A percentile compares a stretch with the other conserved stretches of the same genome.
Conservation (phyloP, 2,888 invertebrate genomes). For the Minunthozetes semirufus region DNA sequence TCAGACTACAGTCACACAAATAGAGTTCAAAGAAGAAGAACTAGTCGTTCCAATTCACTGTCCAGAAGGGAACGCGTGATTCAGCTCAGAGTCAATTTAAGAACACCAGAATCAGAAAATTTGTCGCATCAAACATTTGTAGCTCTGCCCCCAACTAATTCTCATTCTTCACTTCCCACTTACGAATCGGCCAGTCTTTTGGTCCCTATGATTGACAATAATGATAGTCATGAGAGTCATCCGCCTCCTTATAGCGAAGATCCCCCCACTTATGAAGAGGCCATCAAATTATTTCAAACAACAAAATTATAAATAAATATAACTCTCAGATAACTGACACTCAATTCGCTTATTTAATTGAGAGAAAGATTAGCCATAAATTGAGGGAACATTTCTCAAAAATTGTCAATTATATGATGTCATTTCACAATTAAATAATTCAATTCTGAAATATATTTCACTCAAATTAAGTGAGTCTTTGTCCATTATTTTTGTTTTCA, state of each 20-base stretch:
- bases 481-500: too few relatives aligned
- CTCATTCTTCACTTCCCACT: conserved; percentile 20
- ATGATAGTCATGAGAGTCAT: too few relatives aligned
- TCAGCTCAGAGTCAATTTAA: conserved; percentile 24
- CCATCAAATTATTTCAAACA: not conserved
- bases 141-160: not conserved
- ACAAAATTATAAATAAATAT: too few relatives aligned
- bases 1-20: not conserved
- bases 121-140: not conserved
- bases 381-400: too few relatives aligned
- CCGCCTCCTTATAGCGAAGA: conserved; percentile 18
- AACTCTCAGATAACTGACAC: too few relatives aligned
- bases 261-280: conserved; percentile 33
- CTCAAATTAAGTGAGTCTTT: too few relatives aligned
- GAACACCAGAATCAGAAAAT: not conserved
- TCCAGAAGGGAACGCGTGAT: conserved; percentile 14
- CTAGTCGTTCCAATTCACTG: not conserved
- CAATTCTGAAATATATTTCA: too few relatives aligned
- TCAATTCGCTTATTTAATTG: too few relatives aligned
- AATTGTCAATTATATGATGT: too few relatives aligned
- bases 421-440: too few relatives aligned
- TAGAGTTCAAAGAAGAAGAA: not conserved
- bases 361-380: too few relatives aligned
- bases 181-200: not conserved
- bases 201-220: not conserved